These are phyloP conservation scores for Erebia aethiops DNA, from an alignment of 2,888 invertebrate genomes.

Conservation along the genomic window DNA sequence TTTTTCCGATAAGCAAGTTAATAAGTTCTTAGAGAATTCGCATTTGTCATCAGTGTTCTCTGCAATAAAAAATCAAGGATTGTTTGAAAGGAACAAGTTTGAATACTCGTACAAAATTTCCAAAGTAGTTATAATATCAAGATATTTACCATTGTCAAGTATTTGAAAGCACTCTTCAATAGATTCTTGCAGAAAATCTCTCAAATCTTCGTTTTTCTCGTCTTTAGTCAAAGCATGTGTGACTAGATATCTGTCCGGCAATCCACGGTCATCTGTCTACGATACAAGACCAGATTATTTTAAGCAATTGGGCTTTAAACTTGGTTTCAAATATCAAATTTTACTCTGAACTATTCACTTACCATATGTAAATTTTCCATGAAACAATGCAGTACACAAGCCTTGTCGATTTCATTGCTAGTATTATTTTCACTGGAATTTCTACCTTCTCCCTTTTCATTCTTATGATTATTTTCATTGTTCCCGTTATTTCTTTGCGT, in stretches of 20 bases:
- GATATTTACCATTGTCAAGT: conserved; percentile 71
- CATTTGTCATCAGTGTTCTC: conserved; percentile 84
- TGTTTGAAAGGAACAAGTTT: no score
- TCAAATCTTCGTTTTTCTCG: conserved; percentile 84
- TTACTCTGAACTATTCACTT: conserved; percentile 37
- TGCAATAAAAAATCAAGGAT: conserved; percentile 50
- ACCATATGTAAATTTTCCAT: conserved; percentile 87
- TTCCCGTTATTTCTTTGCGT: conserved; percentile 49
- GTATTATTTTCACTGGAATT: conserved; percentile 58
- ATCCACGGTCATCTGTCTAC: conserved; percentile 84
- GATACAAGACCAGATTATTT: not conserved
- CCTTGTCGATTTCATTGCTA: conserved; percentile 58
- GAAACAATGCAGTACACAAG: conserved; percentile 87
- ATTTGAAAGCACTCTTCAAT: conserved; percentile 88
- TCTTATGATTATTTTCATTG: conserved; percentile 50
- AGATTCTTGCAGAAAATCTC: conserved; percentile 87
- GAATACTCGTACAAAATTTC: not conserved
- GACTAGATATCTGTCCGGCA: conserved; percentile 86
- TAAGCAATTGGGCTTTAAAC: not conserved
- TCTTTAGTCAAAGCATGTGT: conserved; percentile 84
- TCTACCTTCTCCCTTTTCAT: conserved; percentile 48
- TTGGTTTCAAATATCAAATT: not conserved
- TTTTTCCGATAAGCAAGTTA: conserved; percentile 87
- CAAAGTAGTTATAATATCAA: not conserved
- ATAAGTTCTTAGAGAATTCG: conserved; percentile 84